A percentile compares a stretch with the other conserved stretches of the same genome.
Evolutionary conservation across 2,113 vertebrate genomes (phyloP).

Genomic region (Rhinolophus ferrumequinum): DNA sequence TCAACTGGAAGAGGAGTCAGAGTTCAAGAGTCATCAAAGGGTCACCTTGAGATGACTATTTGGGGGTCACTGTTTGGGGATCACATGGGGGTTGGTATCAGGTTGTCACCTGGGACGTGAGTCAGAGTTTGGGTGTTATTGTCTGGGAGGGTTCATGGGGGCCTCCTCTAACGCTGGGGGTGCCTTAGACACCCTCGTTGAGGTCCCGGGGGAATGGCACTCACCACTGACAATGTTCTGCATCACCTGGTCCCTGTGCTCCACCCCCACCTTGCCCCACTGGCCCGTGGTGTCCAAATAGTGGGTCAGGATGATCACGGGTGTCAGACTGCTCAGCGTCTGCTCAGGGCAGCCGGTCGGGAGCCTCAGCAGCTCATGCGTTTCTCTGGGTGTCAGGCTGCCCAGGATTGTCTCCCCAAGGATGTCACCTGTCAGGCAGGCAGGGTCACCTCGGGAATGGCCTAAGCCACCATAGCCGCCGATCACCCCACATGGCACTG

Average conservation of each 20-base stretch:
- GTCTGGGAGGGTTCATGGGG: not conserved
- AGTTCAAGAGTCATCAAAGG: not conserved
- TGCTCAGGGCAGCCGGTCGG: conserved; percentile 82
- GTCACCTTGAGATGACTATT: not conserved
- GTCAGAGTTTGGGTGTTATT: not conserved
- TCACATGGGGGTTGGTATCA: not conserved
- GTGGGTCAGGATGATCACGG: conserved; percentile 81
- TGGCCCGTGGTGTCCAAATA: conserved; percentile 86
- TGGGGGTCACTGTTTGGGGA: not conserved
- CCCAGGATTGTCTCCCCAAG: conserved; percentile 76
- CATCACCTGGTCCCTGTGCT: conserved; percentile 72
- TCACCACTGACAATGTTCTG: conserved; percentile 79
- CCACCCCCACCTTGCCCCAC: conserved; percentile 81
- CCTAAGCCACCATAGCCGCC: not conserved
- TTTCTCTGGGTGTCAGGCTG: conserved; percentile 73
- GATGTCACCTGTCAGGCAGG: conserved; percentile 72
- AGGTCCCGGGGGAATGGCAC: not conserved
- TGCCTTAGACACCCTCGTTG: not conserved
- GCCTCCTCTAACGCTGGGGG: not conserved
- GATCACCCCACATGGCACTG: too few species aligned
- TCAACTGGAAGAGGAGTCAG: not conserved
- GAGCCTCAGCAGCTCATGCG: conserved; percentile 64
- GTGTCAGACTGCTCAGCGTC: conserved; percentile 80
- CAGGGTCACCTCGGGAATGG: not conserved
- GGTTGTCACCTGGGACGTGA: not conserved